Evolutionary conservation across 2,888 invertebrate species (phyloP).

Genomic region (Selenia dentaria): DNA sequence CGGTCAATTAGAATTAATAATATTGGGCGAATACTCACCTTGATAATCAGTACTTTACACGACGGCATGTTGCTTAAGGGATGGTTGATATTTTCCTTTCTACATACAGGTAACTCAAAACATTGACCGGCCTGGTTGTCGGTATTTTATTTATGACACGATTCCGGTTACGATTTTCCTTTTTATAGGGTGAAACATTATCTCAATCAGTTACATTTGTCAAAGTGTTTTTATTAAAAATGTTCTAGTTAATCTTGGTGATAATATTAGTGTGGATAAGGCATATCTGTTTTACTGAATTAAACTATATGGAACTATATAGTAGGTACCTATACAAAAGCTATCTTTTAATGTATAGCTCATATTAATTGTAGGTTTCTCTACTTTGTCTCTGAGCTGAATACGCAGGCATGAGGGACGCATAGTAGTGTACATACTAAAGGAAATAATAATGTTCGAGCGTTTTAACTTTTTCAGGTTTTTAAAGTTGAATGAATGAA

Average conservation of each 20-base stretch:
- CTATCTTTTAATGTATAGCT: no score
- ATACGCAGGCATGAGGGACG: no score
- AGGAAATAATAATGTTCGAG: no score
- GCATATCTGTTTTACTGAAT: neutral
- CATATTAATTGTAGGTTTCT: no score
- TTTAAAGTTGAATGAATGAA: no score
- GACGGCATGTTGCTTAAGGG: constrained; percentile 6
- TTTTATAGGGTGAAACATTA: constrained; percentile 63
- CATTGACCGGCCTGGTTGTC: constrained; percentile 13
- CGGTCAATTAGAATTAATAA: no score
- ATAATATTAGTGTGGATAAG: constrained; percentile 44
- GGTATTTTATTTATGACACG: constrained; percentile 48
- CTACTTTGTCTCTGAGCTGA: no score
- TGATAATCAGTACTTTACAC: constrained; percentile 8
- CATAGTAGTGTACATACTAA: no score
- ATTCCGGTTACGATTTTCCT: constrained; percentile 37
- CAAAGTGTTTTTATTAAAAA: constrained; percentile 60
- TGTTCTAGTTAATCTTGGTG: constrained; percentile 45
- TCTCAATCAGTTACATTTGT: constrained; percentile 56
- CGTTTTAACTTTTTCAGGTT: no score
- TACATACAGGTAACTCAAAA: neutral
- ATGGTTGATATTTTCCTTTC: neutral
- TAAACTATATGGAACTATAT: no score
- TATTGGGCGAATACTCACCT: constrained; percentile 26
- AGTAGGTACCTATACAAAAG: no score